phyloP scores from a whole-genome alignment of 2,888 invertebrate genomes.

The Acanthoscelides obtectus region DNA sequence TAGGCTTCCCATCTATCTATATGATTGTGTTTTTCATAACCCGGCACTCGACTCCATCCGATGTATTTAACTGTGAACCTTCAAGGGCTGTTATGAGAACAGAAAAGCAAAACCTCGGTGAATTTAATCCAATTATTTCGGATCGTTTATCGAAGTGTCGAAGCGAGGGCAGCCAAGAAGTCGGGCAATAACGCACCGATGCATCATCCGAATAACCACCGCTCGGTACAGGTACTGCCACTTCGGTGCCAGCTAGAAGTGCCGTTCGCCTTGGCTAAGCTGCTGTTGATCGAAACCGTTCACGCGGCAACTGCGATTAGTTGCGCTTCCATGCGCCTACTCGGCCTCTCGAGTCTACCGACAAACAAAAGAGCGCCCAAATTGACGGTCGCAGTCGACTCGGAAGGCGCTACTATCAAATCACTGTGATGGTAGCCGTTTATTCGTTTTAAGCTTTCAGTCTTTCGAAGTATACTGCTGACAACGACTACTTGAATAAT shows the following conservation, averaged over 20 bases:
- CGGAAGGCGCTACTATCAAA: neutral
- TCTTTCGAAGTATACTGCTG: too few relatives aligned
- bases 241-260: neutral
- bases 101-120: too few relatives aligned
- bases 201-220: neutral
- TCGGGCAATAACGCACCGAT: neutral
- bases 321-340: neutral
- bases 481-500: too few relatives aligned
- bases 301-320: neutral
- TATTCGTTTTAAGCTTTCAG: neutral
- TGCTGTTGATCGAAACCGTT: neutral
- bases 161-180: neutral
- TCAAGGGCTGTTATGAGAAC: too few relatives aligned
- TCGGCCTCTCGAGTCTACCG: neutral
- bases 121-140: neutral
- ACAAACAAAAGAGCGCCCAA: neutral
- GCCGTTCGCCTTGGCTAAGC: neutral
- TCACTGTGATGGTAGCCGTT: neutral
- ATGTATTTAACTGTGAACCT: too few relatives aligned
- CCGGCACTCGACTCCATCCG: too few relatives aligned
- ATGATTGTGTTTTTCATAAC: too few relatives aligned
- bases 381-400: neutral
- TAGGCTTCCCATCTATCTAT: too few relatives aligned
- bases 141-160: neutral
- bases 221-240: neutral